Percentiles rank a stretch among this genome's conserved stretches.
These are phyloP conservation scores for Coregonus ussuriensis DNA, from an alignment of 2,797 vertebrate genomes.

Conservation along the genomic window DNA sequence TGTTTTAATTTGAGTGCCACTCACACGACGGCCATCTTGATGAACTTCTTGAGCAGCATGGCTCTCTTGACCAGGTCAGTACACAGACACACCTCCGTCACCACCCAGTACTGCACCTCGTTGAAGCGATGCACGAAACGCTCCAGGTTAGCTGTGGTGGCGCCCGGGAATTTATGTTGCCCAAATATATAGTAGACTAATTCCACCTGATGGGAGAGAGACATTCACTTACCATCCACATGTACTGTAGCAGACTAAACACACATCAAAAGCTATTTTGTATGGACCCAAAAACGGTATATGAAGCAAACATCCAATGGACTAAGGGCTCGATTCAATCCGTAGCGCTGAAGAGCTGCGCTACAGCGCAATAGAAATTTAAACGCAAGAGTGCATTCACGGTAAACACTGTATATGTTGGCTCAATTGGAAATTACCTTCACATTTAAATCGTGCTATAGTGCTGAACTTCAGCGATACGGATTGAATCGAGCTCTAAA, in stretches of 20 bases:
- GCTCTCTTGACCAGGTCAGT: conserved; percentile 77
- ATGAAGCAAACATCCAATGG: neutral
- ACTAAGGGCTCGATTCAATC: neutral
- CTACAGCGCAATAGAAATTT: too few relatives aligned
- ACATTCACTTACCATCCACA: neutral
- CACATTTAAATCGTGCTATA: too few relatives aligned
- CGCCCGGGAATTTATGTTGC: conserved; percentile 78
- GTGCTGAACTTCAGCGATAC: too few relatives aligned
- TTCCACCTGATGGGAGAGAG: conserved; percentile 78
- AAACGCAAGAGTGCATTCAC: too few relatives aligned
- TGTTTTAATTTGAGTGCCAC: conserved; percentile 34
- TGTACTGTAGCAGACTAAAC: neutral
- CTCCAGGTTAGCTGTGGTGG: conserved; percentile 90
- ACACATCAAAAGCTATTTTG: neutral
- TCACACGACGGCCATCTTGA: conserved; percentile 94
- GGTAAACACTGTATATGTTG: too few relatives aligned
- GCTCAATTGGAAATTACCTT: too few relatives aligned
- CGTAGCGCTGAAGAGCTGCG: too few relatives aligned
- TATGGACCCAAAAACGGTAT: neutral
- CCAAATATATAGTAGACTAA: conserved; percentile 87
- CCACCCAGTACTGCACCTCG: conserved; percentile 93
- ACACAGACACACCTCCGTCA: conserved; percentile 91
- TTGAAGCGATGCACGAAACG: conserved; percentile 90
- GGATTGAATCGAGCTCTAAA: too few relatives aligned
- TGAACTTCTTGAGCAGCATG: conserved; percentile 91